A percentile compares a stretch with the other conserved stretches of the same genome.
phyloP scores from a whole-genome alignment of 2,113 vertebrate genomes.

The Macquaria ambigua region DNA sequence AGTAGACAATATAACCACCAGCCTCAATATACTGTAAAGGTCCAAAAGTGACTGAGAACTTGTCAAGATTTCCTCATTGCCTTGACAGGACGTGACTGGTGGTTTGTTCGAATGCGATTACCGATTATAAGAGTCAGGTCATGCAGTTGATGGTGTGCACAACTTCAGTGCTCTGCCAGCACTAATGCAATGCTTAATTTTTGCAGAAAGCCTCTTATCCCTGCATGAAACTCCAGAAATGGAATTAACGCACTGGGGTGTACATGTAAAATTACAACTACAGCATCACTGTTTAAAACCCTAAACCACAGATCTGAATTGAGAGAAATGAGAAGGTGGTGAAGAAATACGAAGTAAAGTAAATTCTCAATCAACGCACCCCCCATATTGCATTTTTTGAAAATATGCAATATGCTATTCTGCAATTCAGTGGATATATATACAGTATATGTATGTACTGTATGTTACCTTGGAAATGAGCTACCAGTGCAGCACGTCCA shows the following conservation, averaged over 20 bases:
- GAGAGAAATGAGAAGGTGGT: background rate
- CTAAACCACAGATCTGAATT: conserved; percentile 2
- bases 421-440: background rate
- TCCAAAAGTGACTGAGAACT: background rate
- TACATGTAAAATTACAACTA: conserved; percentile 6
- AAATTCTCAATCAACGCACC: background rate
- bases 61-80: background rate
- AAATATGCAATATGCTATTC: background rate
- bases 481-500: background rate
- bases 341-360: background rate
- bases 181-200: conserved; percentile 27
- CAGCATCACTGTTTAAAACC: background rate
- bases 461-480: background rate
- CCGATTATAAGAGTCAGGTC: conserved; percentile 5
- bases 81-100: background rate
- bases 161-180: conserved; percentile 1
- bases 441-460: background rate
- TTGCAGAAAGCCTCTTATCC: conserved; percentile 31
- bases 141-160: conserved; percentile 6
- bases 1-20: background rate
- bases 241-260: conserved; percentile 2
- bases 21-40: background rate
- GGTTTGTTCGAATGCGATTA: conserved; percentile 12
- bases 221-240: conserved; percentile 19
- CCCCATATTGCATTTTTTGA: background rate